Evolutionary conservation across 37 sponge, comb jelly and placozoan species (phyloP).

Genomic region (Cladorhizidae sp.): DNA sequence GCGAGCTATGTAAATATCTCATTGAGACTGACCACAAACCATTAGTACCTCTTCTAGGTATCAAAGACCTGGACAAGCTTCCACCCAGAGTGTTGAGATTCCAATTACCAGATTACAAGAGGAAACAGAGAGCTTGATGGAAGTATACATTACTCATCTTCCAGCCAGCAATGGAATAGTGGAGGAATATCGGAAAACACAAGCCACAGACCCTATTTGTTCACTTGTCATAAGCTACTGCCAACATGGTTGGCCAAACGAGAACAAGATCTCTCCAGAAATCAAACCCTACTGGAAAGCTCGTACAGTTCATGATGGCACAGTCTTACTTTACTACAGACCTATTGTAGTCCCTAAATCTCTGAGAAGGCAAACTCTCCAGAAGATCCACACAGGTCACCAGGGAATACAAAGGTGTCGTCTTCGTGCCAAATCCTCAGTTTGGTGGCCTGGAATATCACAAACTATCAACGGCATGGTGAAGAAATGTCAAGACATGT

Average conservation of each 20-base stretch:
- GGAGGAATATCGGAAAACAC: background rate
- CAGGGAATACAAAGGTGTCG: conserved; percentile 31
- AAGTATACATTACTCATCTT: background rate
- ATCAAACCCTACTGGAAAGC: conserved; percentile 30
- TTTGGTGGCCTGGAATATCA: conserved; percentile 58
- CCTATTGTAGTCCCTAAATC: conserved; percentile 36
- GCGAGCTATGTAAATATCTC: conserved; percentile 20
- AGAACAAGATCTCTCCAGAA: background rate
- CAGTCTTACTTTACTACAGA: background rate
- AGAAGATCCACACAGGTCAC: conserved; percentile 51
- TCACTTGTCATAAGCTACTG: conserved; percentile 12
- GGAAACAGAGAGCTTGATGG: conserved; percentile 3
- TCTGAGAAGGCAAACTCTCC: conserved; percentile 10
- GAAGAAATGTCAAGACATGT: conserved; percentile 7
- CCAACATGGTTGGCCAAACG: conserved; percentile 17
- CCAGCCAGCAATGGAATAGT: background rate
- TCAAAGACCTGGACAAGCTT: no score
- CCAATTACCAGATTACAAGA: conserved; percentile 28
- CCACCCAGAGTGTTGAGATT: conserved; percentile 12
- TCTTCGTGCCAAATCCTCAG: conserved; percentile 11
- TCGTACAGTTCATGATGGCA: background rate
- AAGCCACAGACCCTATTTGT: background rate
- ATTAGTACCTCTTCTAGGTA: conserved; percentile 48
- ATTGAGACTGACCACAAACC: conserved; percentile 49
- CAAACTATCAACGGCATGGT: conserved; percentile 12